Conservation (phyloP, 2,888 invertebrate species). For the Spilosoma lubricipeda region DNA sequence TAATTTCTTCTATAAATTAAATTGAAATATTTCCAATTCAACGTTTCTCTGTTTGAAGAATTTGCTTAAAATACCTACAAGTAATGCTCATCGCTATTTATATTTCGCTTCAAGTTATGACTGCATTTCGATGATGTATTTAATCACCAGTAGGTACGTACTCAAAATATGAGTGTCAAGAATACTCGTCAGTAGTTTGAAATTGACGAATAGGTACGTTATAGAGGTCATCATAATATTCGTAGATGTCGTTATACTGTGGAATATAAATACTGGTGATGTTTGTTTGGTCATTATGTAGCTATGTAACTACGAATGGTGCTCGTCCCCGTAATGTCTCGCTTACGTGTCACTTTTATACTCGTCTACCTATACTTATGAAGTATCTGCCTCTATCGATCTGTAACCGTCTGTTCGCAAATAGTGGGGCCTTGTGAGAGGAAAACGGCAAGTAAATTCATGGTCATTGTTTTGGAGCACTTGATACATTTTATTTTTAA, state of each 20-base stretch:
- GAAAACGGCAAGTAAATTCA: not conserved
- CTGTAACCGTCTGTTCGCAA: not conserved
- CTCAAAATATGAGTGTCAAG: constrained; percentile 5
- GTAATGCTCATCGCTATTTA: constrained; percentile 1
- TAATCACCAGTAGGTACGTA: constrained; percentile 24
- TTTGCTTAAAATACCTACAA: not conserved
- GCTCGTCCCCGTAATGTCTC: constrained; percentile 8
- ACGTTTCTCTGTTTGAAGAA: not conserved
- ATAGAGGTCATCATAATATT: constrained; percentile 24
- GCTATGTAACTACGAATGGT: constrained; percentile 7
- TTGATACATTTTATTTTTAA: no score
- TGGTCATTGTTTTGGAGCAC: not conserved
- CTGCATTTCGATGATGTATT: constrained; percentile 39
- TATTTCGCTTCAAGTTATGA: not conserved
- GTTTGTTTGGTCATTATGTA: not conserved
- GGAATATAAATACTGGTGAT: not conserved
- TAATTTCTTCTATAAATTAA: not conserved
- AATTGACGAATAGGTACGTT: constrained; percentile 36
- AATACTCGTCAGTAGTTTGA: constrained; percentile 32
- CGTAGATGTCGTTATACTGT: not conserved
- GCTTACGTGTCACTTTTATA: constrained; percentile 7
- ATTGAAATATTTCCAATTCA: not conserved
- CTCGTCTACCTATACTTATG: not conserved
- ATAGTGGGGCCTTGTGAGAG: no score
- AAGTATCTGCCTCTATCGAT: not conserved